Base-by-base conservation (phyloP, 1,140 invertebrate species). In the Drosophila biarmipes region DNA sequence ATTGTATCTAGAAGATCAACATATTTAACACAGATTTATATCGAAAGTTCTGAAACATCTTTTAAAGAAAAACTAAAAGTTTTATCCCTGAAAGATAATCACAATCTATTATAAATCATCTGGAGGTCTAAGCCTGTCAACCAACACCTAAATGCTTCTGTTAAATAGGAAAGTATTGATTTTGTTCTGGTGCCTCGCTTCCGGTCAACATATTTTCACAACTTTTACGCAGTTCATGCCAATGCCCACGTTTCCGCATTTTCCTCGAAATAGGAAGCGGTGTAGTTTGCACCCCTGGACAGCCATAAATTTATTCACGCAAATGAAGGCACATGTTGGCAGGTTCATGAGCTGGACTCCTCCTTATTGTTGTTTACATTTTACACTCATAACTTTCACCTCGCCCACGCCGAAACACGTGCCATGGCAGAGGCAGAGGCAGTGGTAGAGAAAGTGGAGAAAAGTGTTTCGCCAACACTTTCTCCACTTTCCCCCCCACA, bases 361-460 rank as follows among this genome's bases (percentile, higher is more conserved):
- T 43, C 45, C 48, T 72, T 80, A 64, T 56, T 76, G 72, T 76
- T 84, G 78, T 81, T 86, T 81, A 78, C 81, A 81, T 58, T 81
- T 80, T 77, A 59, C 62, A 73, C 61, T 71, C 68, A 61, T 80
- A 73, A 80, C 78, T 76, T 64, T 52, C 35, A 55, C 45, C 51
- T 59, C 71, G 43, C 81, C 51, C 53, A 52, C 63, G 48, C 15
- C 11, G 15, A 48, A 48, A 49, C 52, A 46, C 40, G 15, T 19
- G 14, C 51, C n/a, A 7, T n/a, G 17, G 3, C 12, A 40, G 17
- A 8, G 27, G 49, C 27, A 24, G 3, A 34, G 8, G n/a, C n/a
- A n/a, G n/a, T n/a, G n/a, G n/a, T n/a, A n/a, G n/a, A n/a, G n/a
- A 21, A 4, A 27, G 7, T 31, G 29, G 19, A 24, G 6, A 19